These are phyloP conservation scores for Germaria angustata DNA, from an alignment of 2,888 invertebrate species.

Conservation along the genomic window DNA sequence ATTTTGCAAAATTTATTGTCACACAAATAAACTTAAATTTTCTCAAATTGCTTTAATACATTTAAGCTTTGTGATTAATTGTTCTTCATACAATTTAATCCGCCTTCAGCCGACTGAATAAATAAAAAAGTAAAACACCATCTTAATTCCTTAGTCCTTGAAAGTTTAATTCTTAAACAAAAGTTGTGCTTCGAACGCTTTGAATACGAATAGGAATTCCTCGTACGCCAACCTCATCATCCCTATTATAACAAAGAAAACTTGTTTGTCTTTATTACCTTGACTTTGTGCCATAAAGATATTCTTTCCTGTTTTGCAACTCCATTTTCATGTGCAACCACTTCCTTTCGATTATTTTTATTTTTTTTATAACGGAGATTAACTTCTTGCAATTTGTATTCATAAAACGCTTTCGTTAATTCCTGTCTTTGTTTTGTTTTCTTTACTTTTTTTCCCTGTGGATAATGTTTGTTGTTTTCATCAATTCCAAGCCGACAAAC, in stretches of 20 bases:
- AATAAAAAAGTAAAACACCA: not conserved
- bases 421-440: not conserved
- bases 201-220: conserved; percentile 17
- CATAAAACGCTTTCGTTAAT: conserved; percentile 59
- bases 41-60: not conserved
- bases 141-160: not conserved
- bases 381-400: conserved; percentile 69
- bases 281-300: not conserved
- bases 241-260: not conserved
- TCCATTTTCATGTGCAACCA: conserved; percentile 37
- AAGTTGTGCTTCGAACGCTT: not conserved
- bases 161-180: conserved; percentile 9
- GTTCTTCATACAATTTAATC: too few relatives aligned
- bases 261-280: not conserved
- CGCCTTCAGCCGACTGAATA: not conserved
- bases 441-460: not conserved
- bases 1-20: not conserved
- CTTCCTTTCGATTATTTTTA: conserved; percentile 22
- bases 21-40: too few relatives aligned
- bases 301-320: not conserved
- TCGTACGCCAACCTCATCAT: not conserved
- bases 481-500: too few relatives aligned
- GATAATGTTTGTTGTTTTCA: not conserved
- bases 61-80: conserved; percentile 7
- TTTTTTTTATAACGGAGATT: conserved; percentile 51